A percentile compares a stretch with the other conserved stretches of the same genome.
phyloP scores from a whole-genome alignment of 2,113 vertebrate species.

The Cheilinus undulatus region DNA sequence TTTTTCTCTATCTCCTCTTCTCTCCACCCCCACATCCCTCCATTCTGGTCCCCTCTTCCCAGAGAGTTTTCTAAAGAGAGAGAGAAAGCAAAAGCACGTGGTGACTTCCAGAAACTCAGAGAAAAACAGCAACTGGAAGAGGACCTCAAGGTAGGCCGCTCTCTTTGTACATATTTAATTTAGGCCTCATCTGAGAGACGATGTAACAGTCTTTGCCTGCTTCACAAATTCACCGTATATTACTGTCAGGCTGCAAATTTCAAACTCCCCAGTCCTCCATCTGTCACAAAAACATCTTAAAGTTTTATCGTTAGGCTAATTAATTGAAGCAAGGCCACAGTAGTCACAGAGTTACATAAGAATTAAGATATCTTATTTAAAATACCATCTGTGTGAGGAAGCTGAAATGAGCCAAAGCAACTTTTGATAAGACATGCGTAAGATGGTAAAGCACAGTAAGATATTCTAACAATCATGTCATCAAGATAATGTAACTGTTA shows the following conservation, averaged over 20 bases:
- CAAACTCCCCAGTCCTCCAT: not conserved
- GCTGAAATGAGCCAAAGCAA: no score
- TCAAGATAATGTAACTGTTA: no score
- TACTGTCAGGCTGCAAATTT: not conserved
- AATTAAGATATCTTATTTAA: not conserved
- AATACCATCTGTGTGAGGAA: no score
- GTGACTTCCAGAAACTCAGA: conserved; percentile 96
- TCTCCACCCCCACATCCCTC: not conserved
- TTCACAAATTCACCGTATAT: not conserved
- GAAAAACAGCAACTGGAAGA: conserved; percentile 98
- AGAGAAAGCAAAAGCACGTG: conserved; percentile 97
- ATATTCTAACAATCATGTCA: no score
- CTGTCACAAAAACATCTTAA: not conserved
- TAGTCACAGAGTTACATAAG: not conserved
- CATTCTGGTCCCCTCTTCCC: conserved; percentile 29
- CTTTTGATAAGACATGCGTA: no score
- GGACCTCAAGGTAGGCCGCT: conserved; percentile 88
- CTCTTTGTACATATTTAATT: not conserved
- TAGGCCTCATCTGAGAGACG: not conserved
- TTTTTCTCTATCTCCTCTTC: conserved; percentile 30
- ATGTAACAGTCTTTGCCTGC: not conserved
- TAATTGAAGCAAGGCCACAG: not conserved
- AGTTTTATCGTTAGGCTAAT: not conserved
- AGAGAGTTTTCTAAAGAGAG: conserved; percentile 99
- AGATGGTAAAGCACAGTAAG: no score